Conservation (phyloP, 2,113 vertebrate genomes). For the Ophthalmolycus amberensis region DNA sequence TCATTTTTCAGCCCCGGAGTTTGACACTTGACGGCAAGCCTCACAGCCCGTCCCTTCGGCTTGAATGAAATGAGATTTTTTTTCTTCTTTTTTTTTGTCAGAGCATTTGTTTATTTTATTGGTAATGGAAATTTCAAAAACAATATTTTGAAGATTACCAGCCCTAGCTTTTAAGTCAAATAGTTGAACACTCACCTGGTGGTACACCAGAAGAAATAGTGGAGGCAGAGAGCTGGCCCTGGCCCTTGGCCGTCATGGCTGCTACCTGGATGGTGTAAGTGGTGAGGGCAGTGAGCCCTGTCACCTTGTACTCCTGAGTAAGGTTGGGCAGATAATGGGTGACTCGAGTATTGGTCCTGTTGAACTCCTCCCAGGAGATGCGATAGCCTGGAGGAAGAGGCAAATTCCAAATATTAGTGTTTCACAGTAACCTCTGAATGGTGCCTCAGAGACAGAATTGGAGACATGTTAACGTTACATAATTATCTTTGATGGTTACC, state of each 20-base stretch:
- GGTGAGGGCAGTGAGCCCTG: constrained; percentile 95
- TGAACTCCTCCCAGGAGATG: constrained; percentile 99
- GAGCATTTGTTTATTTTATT: no score
- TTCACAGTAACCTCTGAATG: background rate
- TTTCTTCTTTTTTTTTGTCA: no score
- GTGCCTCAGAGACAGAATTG: background rate
- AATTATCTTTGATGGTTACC: constrained; percentile 79
- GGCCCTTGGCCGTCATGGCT: constrained; percentile 96
- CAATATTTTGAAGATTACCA: background rate
- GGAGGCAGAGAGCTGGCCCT: constrained; percentile 93
- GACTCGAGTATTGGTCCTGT: constrained; percentile 96
- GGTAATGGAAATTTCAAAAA: no score
- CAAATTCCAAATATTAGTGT: background rate
- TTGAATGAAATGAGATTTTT: no score
- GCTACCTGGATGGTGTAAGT: constrained; percentile 99
- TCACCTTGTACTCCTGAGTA: constrained; percentile 96
- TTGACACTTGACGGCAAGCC: background rate
- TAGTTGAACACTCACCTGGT: constrained; percentile 85
- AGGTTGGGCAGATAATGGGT: constrained; percentile 96
- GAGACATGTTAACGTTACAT: background rate
- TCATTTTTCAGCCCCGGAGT: background rate
- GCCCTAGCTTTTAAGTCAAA: background rate
- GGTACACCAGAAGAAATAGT: constrained; percentile 98
- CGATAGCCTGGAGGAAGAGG: constrained; percentile 87
- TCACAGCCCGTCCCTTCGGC: no score